phyloP scores from a whole-genome alignment of 1,140 invertebrate species.

The Mylabris phalerata region DNA sequence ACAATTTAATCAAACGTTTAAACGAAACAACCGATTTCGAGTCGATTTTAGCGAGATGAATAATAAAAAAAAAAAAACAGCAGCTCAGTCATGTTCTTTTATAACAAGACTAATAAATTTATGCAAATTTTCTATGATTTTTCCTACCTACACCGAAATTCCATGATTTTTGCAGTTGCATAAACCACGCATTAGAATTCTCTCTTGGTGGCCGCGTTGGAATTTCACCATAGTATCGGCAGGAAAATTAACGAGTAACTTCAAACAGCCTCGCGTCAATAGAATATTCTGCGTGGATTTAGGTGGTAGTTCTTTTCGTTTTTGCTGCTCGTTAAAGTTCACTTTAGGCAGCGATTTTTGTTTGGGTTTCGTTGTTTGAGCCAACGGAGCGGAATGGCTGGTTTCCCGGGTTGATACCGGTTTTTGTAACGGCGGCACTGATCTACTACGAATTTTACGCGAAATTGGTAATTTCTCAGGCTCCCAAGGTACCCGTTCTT shows the following conservation, averaged over 20 bases:
- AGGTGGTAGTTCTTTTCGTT: too few species aligned
- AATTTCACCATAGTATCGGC: constrained; percentile 34
- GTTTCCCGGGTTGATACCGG: constrained; percentile 4
- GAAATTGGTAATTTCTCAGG: constrained; percentile 28
- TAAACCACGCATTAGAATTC: neutral
- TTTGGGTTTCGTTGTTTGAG: neutral
- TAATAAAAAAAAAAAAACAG: too few species aligned
- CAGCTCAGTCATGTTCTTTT: too few species aligned
- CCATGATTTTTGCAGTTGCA: neutral
- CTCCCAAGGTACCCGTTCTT: constrained; percentile 45
- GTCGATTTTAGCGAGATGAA: too few species aligned
- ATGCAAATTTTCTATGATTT: too few species aligned
- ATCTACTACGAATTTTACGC: constrained; percentile 20
- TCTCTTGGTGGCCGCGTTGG: constrained; percentile 21
- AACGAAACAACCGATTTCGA: too few species aligned
- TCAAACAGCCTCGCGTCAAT: constrained; percentile 34
- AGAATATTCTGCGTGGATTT: constrained; percentile 28
- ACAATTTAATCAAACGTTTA: too few species aligned
- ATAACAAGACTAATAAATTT: too few species aligned
- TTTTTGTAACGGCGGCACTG: constrained; percentile 21
- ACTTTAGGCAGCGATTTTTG: too few species aligned
- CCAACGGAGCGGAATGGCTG: neutral
- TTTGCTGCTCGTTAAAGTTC: too few species aligned
- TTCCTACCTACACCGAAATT: too few species aligned
- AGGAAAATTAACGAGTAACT: constrained; percentile 40